Evolutionary conservation across 2,797 vertebrate genomes (phyloP), one percentile per base, ranked within the genome.

Genomic region (Ceryle rudis): DNA sequence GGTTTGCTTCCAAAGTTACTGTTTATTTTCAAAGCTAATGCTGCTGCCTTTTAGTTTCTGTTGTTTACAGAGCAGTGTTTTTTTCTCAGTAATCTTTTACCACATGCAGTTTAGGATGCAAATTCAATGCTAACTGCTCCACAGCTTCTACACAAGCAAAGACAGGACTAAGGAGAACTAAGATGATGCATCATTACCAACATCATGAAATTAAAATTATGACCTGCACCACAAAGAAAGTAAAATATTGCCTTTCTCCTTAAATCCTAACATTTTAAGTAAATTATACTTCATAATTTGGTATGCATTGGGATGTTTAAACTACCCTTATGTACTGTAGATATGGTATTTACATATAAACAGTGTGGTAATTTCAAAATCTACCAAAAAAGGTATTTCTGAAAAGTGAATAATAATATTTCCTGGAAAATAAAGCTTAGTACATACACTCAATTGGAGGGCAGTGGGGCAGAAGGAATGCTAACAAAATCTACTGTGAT

Each of bases 381-480:
- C 26, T 61, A 80, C 4, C 20, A 49, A 49, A 54, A 54, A 64
- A 54, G 28, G 23, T 47, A 37, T 37, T 37, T 37, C 20, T 12
- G 39, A 83, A 77, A 91, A 73, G 7, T 31, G 5, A 72, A 17
- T 42, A n/a, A 26, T 19, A 74, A 18, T 18, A 66, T 46, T 84
- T 66, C 4, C 60, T 29, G 6, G 31, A 78, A 89, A 75, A 75
- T 52, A 71, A 67, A 28, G 18, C 18, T 71, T 74, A 84, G 23
- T 12, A 67, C 10, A 47, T 52, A 52, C 7, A 33, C 23, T 78
- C 5, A 46, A 1, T 1, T 62, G 2, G 10, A 4, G 3, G 6
- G 17, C 9, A 28, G 11, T 1, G 2, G 3, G 4, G 14, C 39
- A 79, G 39, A 62, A 84, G 19, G 11, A 70, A 77, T 31, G 13